Percentiles rank a stretch among this genome's conserved stretches.
Evolutionary conservation across 2,797 vertebrate genomes (phyloP).

Genomic region (Silurus lanzhouensis): DNA sequence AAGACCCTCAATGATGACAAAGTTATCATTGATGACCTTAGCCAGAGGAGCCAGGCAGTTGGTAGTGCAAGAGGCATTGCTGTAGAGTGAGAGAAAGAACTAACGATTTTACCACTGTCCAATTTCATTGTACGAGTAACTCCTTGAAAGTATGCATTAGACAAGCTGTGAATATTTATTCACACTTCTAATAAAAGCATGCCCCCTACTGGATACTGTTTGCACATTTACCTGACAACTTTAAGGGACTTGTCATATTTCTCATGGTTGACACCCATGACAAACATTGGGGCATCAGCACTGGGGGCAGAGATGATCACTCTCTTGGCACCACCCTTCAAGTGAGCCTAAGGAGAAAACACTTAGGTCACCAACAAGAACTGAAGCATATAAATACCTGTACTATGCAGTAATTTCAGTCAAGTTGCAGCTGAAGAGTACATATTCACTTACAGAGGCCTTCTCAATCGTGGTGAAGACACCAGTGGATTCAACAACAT

Average conservation of each 20-base stretch:
- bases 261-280: constrained; percentile 97
- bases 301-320: constrained; percentile 98
- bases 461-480: constrained; percentile 97
- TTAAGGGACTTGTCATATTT: constrained; percentile 88
- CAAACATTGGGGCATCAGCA: constrained; percentile 96
- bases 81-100: constrained; percentile 51
- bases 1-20: constrained; percentile 89
- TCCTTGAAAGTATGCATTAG: not conserved
- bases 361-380: not conserved
- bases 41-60: constrained; percentile 96
- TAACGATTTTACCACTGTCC: not conserved
- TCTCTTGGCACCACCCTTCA: constrained; percentile 95
- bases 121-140: not conserved
- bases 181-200: not conserved
- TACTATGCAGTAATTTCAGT: not conserved
- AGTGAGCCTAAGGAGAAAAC: constrained; percentile 77
- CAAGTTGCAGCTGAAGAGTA: not conserved
- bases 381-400: no score
- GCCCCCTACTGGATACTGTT: constrained; percentile 1
- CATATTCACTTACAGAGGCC: constrained; percentile 83
- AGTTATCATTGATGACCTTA: constrained; percentile 96
- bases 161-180: not conserved
- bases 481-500: constrained; percentile 96
- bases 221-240: constrained; percentile 84
- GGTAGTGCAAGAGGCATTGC: constrained; percentile 97